These are phyloP conservation scores for Bambusicola thoracicus DNA, from an alignment of 2,113 vertebrate genomes.

Conservation along the genomic window DNA sequence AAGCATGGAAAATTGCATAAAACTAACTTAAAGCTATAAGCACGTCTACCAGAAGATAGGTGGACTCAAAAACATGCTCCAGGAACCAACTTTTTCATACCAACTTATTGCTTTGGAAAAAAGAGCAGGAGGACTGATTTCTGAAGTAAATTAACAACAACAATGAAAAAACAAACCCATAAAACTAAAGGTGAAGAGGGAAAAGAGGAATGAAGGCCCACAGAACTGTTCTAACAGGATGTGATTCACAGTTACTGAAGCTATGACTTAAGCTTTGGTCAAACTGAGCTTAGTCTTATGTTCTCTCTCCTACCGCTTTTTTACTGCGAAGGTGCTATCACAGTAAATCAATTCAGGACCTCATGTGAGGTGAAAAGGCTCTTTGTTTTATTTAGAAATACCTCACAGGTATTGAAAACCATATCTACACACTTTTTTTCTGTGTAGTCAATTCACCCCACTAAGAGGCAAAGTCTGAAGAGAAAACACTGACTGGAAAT, in stretches of 20 bases:
- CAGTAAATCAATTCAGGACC: neutral
- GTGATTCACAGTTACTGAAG: neutral
- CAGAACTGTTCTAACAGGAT: neutral
- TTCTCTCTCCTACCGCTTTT: neutral
- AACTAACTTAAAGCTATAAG: neutral
- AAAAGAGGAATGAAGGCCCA: neutral
- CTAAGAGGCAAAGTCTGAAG: neutral
- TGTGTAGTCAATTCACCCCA: neutral
- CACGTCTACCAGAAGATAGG: neutral
- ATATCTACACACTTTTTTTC: neutral
- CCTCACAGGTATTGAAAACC: neutral
- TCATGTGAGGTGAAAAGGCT: neutral
- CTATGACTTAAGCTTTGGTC: neutral
- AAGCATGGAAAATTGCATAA: neutral
- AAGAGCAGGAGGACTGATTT: neutral
- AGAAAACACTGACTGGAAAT: neutral
- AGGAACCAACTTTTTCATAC: neutral
- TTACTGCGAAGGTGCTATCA: neutral
- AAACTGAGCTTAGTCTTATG: neutral
- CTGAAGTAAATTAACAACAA: neutral
- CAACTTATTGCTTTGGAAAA: neutral
- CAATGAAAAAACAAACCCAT: rapidly evolving
- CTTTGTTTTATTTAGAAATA: neutral
- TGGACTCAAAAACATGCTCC: neutral
- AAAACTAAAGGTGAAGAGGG: neutral